Conservation (phyloP, 2,113 vertebrate species). For the Albula glossodonta region DNA sequence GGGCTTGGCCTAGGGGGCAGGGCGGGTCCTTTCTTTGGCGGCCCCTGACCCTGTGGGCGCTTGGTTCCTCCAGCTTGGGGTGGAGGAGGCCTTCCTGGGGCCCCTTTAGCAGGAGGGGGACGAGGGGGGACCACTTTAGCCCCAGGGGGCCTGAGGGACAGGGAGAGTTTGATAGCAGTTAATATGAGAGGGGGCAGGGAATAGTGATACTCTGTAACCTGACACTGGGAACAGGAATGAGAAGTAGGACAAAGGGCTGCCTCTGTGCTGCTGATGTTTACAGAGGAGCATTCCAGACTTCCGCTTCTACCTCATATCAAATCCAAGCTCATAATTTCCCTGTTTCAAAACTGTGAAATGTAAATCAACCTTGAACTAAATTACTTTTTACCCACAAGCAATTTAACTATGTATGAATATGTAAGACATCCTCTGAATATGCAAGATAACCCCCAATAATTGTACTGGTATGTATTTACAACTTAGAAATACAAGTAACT, state of each 20-base stretch:
- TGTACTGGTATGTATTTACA: background rate
- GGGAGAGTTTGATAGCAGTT: background rate
- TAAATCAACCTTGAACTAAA: background rate
- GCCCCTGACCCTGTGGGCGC: constrained; percentile 69
- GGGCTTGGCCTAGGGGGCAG: constrained; percentile 90
- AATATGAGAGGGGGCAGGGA: background rate
- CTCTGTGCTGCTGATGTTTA: background rate
- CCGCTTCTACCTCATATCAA: no score
- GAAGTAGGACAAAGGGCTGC: background rate
- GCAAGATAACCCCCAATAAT: background rate
- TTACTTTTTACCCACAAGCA: background rate
- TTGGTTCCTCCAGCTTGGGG: constrained; percentile 71
- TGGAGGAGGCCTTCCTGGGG: constrained; percentile 83
- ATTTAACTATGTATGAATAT: background rate
- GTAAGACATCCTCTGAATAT: no score
- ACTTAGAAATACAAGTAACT: background rate
- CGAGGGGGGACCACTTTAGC: constrained; percentile 72
- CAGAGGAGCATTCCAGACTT: background rate
- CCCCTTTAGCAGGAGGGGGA: constrained; percentile 77
- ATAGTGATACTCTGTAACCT: background rate
- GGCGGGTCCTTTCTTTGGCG: constrained; percentile 77
- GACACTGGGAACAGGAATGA: background rate
- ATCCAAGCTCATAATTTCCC: background rate
- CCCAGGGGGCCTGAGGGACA: constrained; percentile 60
- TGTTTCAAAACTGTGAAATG: background rate